A percentile compares a stretch with the other conserved stretches of the same genome.
These are phyloP conservation scores for Ispidina lecontei DNA, from an alignment of 2,797 vertebrate genomes.

Conservation along the genomic window DNA sequence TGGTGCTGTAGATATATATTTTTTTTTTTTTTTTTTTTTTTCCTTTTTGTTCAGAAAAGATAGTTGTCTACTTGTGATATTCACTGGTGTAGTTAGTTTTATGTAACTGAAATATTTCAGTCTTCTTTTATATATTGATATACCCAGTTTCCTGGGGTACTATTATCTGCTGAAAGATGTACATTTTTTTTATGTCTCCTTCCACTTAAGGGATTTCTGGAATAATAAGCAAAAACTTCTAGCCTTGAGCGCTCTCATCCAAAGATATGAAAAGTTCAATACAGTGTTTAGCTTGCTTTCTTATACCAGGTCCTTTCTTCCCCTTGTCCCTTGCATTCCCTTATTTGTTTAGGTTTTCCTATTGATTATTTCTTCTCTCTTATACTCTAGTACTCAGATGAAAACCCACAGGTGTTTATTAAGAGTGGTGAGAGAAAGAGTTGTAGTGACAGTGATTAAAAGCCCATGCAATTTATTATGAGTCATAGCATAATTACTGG, in stretches of 20 bases:
- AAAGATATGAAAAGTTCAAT: not conserved
- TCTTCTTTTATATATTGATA: not conserved
- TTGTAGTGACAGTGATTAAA: not conserved
- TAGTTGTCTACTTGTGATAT: not conserved
- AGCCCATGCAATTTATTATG: not conserved
- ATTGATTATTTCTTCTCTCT: not conserved
- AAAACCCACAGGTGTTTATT: not conserved
- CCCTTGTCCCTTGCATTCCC: not conserved
- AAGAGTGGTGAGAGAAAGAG: not conserved
- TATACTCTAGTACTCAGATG: not conserved
- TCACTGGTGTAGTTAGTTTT: not conserved
- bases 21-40: not conserved
- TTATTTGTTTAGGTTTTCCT: not conserved
- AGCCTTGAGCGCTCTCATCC: not conserved
- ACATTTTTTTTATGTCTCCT: not conserved
- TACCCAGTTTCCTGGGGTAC: not conserved
- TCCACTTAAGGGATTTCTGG: not conserved
- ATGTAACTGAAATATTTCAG: not conserved
- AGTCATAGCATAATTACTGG: too few species aligned
- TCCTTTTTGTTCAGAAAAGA: not conserved
- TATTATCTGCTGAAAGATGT: not conserved
- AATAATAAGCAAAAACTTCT: not conserved
- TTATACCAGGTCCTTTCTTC: not conserved
- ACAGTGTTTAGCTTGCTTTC: not conserved
- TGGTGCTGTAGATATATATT: not conserved